Conservation (phyloP, 2,888 invertebrate species). For the Dorcus hopei region DNA sequence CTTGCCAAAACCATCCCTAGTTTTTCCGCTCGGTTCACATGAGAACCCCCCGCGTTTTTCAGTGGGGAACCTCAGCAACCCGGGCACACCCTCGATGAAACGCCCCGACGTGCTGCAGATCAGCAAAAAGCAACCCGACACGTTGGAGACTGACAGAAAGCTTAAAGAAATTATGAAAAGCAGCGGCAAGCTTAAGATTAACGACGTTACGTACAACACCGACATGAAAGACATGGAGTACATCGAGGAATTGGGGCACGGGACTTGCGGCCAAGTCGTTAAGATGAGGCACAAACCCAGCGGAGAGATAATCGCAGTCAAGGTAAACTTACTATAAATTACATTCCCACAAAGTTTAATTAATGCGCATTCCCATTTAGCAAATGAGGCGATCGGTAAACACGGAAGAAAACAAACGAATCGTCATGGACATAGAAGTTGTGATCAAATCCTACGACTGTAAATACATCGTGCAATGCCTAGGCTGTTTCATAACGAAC, state of each 20-base stretch:
- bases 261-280: conserved; percentile 96
- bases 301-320: conserved; percentile 86
- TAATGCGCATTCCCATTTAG: conserved; percentile 46
- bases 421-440: conserved; percentile 98
- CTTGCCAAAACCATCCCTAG: background rate
- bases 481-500: conserved; percentile 96
- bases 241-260: conserved; percentile 85
- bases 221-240: conserved; percentile 81
- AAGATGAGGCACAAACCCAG: conserved; percentile 92
- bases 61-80: conserved; percentile 25
- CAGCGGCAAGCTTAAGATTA: conserved; percentile 84
- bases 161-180: conserved; percentile 91
- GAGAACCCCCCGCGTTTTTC: background rate
- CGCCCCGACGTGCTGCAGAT: conserved; percentile 59
- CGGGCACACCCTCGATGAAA: conserved; percentile 52
- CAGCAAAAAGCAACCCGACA: conserved; percentile 51
- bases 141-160: conserved; percentile 74
- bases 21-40: background rate
- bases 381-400: conserved; percentile 98
- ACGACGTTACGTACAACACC: conserved; percentile 74
- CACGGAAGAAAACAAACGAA: conserved; percentile 94
- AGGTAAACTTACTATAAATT: conserved; percentile 54
- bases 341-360: background rate
- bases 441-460: conserved; percentile 97
- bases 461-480: conserved; percentile 93